These are phyloP conservation scores for Neoascia interrupta DNA, from an alignment of 2,888 invertebrate genomes.

Conservation along the genomic window DNA sequence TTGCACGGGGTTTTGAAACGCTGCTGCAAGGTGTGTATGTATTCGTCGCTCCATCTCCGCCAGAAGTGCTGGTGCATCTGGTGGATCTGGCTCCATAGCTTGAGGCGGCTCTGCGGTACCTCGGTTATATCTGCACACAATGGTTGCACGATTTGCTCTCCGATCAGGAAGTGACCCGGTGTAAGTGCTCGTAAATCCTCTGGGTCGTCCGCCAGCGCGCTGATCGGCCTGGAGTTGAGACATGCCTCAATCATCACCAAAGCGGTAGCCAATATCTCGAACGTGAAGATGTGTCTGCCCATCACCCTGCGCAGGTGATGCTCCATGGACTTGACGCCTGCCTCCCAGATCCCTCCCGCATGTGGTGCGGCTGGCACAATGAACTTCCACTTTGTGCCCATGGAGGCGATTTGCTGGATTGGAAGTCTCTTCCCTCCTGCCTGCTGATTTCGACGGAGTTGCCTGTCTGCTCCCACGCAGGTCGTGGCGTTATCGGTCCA, in stretches of 20 bases:
- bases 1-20: background rate
- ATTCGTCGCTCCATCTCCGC: slow-evolving; percentile 1
- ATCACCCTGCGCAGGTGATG: slow-evolving; percentile 9
- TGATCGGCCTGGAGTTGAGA: slow-evolving; percentile 7
- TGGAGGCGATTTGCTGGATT: slow-evolving; percentile 1
- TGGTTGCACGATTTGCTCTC: slow-evolving; percentile 15
- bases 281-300: slow-evolving; percentile 25
- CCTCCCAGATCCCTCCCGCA: slow-evolving; percentile 3
- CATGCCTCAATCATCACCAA: slow-evolving; percentile 13
- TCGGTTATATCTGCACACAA: background rate
- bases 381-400: background rate
- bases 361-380: background rate
- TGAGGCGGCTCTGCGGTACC: slow-evolving; percentile 4
- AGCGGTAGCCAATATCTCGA: slow-evolving; percentile 8
- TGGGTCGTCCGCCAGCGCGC: slow-evolving; percentile 1
- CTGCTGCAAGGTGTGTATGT: slow-evolving; percentile 15
- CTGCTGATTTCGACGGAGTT: too few relatives aligned
- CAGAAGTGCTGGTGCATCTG: slow-evolving; percentile 17
- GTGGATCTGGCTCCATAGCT: background rate
- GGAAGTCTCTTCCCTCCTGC: background rate
- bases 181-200: slow-evolving; percentile 1
- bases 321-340: too few relatives aligned
- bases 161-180: slow-evolving; percentile 11
- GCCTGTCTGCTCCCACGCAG: slow-evolving; percentile 6
- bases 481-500: slow-evolving; percentile 22